Base-by-base conservation (phyloP, 2,888 invertebrate species). In the Cetonia aurata region DNA sequence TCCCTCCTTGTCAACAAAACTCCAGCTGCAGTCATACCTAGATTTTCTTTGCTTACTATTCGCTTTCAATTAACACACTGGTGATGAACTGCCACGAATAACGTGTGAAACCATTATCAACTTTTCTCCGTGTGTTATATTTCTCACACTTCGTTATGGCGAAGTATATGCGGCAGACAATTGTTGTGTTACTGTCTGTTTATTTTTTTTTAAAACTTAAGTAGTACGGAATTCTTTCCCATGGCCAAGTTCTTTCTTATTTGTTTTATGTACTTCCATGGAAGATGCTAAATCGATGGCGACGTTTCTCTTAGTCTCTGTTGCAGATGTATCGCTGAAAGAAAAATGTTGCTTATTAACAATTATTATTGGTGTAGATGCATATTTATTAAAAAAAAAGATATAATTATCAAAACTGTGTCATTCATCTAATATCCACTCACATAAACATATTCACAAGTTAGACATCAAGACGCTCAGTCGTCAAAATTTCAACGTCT, bases 111-210 rank as follows among this genome's bases (percentile, higher is more conserved):
- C 41, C 25, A 57, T 68, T 57, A 57, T 68, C 68, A 57, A 42
- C 57, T 60, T 60, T 46, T 60, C 60, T 46, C 33, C 6, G 42
- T 48, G 25, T 48, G 68, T 59, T 68, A 68, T 37, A 57, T 68
- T 68, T 68, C 68, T 48, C 68, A 68, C 68, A 68, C 56, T 57
- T 60, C 60, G 48, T 52, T 69, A 69, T 60, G 46, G 13, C 17
- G 42, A 25, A 57, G 57, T 31, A 19, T 57, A 68, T 59, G 33
- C 15, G 9, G 37, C 60, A 15, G 31, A 42, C 53, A 62, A 62
- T 62, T 69, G 53, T 69, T 69, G 59, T 62, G 46, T 10, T 60
- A 31, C 46, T 59, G 46, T 46, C 60, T 60, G 46, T 31, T 60
- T 60, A 25, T 59, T 52, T 69, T n/a, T n/a, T 69, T 48, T 69